Conservation (phyloP, 2,113 vertebrate species). For the Agelaius phoeniceus region DNA sequence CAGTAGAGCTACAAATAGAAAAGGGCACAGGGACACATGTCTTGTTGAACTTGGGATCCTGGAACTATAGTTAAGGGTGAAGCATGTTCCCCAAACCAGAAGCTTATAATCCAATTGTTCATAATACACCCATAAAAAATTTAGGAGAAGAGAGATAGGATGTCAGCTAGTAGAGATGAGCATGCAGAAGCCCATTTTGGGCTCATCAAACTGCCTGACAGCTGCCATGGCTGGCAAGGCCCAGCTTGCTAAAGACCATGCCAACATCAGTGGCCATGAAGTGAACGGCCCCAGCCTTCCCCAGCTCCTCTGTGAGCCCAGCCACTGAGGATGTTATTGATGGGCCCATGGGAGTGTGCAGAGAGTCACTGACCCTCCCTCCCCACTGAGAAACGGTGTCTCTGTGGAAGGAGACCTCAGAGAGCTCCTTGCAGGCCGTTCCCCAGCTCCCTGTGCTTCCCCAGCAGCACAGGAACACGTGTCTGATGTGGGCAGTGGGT, state of each 20-base stretch:
- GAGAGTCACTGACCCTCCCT: not conserved
- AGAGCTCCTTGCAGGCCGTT: not conserved
- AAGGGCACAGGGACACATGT: not conserved
- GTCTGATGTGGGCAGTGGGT: not conserved
- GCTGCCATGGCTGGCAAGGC: not conserved
- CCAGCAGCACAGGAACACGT: rapidly evolving
- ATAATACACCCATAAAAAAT: not conserved
- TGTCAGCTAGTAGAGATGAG: not conserved
- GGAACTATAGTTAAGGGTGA: not conserved
- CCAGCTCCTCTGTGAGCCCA: not conserved
- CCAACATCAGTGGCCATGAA: not conserved
- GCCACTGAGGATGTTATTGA: not conserved
- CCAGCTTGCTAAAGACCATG: not conserved
- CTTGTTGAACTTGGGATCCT: not conserved
- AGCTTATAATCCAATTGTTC: not conserved
- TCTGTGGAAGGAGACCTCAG: not conserved
- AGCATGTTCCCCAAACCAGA: not conserved
- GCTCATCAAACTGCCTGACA: not conserved
- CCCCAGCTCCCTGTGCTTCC: not conserved
- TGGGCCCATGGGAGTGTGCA: not conserved
- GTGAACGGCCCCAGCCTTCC: not conserved
- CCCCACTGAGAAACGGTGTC: not conserved
- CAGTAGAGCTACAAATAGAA: not conserved
- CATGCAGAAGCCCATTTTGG: not conserved
- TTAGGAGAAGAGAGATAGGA: not conserved